Conservation (phyloP, 2,797 vertebrate species). For the Amblyraja radiata region DNA sequence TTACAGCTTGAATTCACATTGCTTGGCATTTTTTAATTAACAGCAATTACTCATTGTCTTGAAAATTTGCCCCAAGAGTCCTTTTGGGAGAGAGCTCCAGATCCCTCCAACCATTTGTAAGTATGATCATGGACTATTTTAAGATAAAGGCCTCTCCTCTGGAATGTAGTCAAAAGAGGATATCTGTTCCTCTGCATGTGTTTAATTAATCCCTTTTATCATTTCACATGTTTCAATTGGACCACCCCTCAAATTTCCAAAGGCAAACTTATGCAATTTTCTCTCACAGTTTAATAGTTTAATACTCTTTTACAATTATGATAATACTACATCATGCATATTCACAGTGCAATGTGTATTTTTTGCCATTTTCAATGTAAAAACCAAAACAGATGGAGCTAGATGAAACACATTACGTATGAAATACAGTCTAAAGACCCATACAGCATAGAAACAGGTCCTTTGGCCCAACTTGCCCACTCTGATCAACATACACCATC, state of each 20-base stretch:
- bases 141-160: not conserved
- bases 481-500: too few species aligned
- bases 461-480: too few species aligned
- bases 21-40: not conserved
- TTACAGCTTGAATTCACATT: not conserved
- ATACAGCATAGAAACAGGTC: too few species aligned
- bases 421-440: not conserved
- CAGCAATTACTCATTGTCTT: not conserved
- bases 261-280: not conserved
- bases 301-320: not conserved
- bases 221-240: not conserved
- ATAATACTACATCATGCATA: not conserved
- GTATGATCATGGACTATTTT: not conserved
- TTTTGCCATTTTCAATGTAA: not conserved
- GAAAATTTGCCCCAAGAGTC: not conserved
- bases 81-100: not conserved
- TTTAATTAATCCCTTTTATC: not conserved
- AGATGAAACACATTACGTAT: not conserved
- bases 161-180: not conserved
- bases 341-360: not conserved
- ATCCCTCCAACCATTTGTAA: not conserved
- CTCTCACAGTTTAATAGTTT: not conserved
- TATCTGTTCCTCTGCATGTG: not conserved
- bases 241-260: not conserved
- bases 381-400: not conserved